These are phyloP conservation scores for Parambassis ranga DNA, from an alignment of 2,797 vertebrate genomes.

Conservation along the genomic window DNA sequence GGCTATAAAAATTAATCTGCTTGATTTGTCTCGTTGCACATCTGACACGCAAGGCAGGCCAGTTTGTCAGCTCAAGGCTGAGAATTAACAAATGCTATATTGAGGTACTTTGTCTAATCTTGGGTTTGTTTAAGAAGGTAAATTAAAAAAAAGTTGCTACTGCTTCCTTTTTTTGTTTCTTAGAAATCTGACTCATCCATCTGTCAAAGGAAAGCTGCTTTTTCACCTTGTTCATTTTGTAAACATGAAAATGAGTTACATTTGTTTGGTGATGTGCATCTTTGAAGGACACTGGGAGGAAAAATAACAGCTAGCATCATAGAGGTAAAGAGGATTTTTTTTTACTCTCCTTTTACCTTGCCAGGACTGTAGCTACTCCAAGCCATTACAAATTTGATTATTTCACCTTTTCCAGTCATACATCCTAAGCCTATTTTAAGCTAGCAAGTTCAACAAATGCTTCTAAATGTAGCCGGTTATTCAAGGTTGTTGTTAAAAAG, in stretches of 20 bases:
- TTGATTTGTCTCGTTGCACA: slow-evolving; percentile 19
- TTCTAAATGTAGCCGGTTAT: background rate
- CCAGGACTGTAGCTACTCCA: no score
- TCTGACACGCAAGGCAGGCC: slow-evolving; percentile 18
- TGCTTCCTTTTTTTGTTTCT: slow-evolving; percentile 10
- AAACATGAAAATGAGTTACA: slow-evolving; percentile 33
- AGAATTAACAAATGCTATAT: slow-evolving; percentile 16
- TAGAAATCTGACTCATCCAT: slow-evolving; percentile 15
- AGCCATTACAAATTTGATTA: no score
- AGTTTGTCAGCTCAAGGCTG: slow-evolving; percentile 41
- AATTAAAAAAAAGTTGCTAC: slow-evolving; percentile 7
- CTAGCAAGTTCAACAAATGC: background rate
- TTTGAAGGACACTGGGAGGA: slow-evolving; percentile 9
- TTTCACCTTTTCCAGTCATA: background rate
- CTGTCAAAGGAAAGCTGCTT: background rate
- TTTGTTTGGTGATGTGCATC: slow-evolving; percentile 15
- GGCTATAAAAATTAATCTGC: slow-evolving; percentile 22
- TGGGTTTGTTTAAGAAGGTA: slow-evolving; percentile 8
- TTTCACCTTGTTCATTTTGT: slow-evolving; percentile 33
- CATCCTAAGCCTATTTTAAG: background rate
- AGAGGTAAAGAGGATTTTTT: no score
- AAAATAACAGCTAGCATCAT: background rate
- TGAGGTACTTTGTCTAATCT: background rate
- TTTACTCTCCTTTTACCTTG: no score
- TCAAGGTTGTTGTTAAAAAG: no score